These are phyloP conservation scores for Sternotherus odoratus DNA, from an alignment of 2,797 vertebrate species.

Conservation along the genomic window DNA sequence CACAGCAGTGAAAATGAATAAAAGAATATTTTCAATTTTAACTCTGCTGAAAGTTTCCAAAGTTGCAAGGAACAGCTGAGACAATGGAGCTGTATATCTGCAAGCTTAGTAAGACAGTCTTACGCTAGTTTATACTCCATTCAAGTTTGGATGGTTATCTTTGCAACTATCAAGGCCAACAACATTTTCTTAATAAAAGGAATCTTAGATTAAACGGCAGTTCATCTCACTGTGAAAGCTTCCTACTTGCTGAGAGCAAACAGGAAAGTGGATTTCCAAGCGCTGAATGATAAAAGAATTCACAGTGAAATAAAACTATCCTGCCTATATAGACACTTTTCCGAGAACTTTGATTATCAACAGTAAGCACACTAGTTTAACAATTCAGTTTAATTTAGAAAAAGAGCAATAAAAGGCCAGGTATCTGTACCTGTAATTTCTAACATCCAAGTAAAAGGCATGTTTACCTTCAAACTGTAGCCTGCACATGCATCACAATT, in stretches of 20 bases:
- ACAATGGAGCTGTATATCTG: not conserved
- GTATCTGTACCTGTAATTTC: conserved; percentile 52
- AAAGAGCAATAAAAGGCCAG: not conserved
- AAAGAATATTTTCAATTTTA: not conserved
- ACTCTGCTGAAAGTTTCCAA: not conserved
- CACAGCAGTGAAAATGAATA: not conserved
- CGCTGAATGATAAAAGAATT: not conserved
- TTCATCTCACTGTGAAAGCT: not conserved
- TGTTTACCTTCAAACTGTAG: conserved; percentile 35
- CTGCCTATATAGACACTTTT: not conserved
- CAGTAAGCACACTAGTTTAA: not conserved
- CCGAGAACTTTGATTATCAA: not conserved
- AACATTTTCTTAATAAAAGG: not conserved
- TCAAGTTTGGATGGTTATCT: not conserved
- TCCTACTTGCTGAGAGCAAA: not conserved
- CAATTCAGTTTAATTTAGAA: conserved; percentile 15
- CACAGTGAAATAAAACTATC: not conserved
- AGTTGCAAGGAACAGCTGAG: not conserved
- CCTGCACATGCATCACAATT: conserved; percentile 25
- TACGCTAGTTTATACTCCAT: not conserved
- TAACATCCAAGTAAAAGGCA: conserved; percentile 61
- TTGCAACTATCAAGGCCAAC: not conserved
- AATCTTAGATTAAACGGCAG: not conserved
- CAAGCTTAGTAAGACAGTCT: not conserved
- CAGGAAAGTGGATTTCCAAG: not conserved